Base-by-base conservation (phyloP, 2,113 vertebrate genomes). In the Chrysochloris asiatica region DNA sequence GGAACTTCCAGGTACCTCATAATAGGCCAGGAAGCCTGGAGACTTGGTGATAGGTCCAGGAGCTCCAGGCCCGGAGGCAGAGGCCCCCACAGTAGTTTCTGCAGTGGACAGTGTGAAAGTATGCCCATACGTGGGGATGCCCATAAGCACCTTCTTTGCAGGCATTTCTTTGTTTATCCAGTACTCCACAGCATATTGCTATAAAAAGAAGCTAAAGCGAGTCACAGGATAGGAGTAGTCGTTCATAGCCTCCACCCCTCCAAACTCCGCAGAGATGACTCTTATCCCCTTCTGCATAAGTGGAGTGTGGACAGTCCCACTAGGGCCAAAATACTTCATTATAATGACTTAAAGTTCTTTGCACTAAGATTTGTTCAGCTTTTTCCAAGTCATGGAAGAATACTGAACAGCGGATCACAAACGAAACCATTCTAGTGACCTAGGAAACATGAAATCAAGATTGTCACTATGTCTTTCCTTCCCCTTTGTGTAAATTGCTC, bases 81-180 rank as follows among this genome's bases (percentile, higher is more conserved):
- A 98, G 9, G 98, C 98, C 24, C 98, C 98, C 1, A 98, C 91
- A 0, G 78, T 6, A n/a, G 83, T 83, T 30, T 94, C 61, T 26
- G 85, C 83, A 17, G 90, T 95, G 54, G 24, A 92, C 33, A 98
- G 97, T 33, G 52, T 96, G 95, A 95, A 98, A 38, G 97, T 97
- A 33, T 96, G 96, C 41, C 98, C 98, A 24, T 96, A 98, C 0
- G 96, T 97, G 33, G 98, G 95, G 52, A 98, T 97, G 71, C 97
- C 97, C 81, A 98, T 48, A 17, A 98, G 89, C 78, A 98, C 93
- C 93, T 98, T 98, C 61, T 97, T 94, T 48, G 97, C 81, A 12
- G 96, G 95, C 8, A 98, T 98, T 59, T 98, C 98, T 8, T 95
- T 85, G 45, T 36, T 50, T 50, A 96, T 52, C 98, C 98, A 98